Evolutionary conservation across 2,797 vertebrate species (phyloP).

Genomic region (Danio albolineatus): DNA sequence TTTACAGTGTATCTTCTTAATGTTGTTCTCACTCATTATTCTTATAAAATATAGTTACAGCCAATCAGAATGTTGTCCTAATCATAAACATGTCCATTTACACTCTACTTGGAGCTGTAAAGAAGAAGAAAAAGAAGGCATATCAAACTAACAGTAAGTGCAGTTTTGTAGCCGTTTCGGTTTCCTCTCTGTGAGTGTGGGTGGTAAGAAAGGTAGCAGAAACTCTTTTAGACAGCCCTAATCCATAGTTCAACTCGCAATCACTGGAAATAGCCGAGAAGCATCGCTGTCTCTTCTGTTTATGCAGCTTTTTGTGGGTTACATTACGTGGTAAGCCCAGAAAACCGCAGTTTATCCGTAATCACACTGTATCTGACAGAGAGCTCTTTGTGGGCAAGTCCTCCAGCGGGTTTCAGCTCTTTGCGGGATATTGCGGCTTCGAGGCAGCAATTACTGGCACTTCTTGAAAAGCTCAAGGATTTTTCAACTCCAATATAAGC

Average conservation of each 20-base stretch:
- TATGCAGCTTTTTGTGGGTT: constrained; percentile 21
- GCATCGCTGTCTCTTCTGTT: constrained; percentile 12
- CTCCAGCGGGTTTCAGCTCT: constrained; percentile 31
- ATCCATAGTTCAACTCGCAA: constrained; percentile 13
- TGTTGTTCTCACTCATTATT: constrained; percentile 2
- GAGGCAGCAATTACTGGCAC: constrained; percentile 51
- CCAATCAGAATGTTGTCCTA: not conserved
- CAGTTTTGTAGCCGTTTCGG: not conserved
- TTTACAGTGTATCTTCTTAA: too few species aligned
- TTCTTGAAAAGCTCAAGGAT: constrained; percentile 43
- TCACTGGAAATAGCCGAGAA: constrained; percentile 7
- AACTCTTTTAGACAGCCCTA: not conserved
- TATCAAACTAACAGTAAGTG: not conserved
- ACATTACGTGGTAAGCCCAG: constrained; percentile 20
- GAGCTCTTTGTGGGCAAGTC: constrained; percentile 37
- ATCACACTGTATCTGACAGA: constrained; percentile 43
- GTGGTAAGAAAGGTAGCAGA: not conserved
- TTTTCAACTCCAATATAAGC: constrained; percentile 51
- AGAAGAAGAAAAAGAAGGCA: not conserved
- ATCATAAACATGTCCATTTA: not conserved
- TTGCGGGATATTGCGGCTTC: constrained; percentile 41
- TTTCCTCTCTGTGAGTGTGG: not conserved
- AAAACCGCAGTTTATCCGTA: constrained; percentile 24
- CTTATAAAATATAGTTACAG: not conserved
- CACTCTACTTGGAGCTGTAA: not conserved